A percentile compares a stretch with the other conserved stretches of the same genome.
phyloP scores from a whole-genome alignment of 2,113 vertebrate species.

The Brienomyrus longianalis region DNA sequence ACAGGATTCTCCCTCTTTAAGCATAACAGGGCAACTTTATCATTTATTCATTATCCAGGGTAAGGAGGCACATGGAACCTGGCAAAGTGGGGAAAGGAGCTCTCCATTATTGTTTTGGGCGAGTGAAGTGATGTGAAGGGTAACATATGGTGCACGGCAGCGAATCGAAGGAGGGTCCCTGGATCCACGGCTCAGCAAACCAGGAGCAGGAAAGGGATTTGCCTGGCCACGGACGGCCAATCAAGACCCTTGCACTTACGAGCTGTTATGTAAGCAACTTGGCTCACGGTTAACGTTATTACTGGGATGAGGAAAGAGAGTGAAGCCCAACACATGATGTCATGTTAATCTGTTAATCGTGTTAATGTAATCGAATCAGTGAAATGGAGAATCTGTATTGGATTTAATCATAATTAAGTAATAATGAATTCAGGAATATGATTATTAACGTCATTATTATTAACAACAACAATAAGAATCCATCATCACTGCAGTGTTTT shows the following conservation, averaged over 20 bases:
- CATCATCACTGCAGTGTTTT: not conserved
- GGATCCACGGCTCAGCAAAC: not conserved
- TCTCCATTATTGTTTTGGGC: not conserved
- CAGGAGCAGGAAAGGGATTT: not conserved
- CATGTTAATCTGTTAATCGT: not conserved
- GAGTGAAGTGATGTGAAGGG: not conserved
- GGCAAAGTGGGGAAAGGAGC: not conserved
- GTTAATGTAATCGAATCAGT: not conserved
- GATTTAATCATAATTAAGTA: not conserved
- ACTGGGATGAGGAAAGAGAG: not conserved
- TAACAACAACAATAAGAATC: not conserved
- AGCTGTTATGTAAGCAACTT: not conserved
- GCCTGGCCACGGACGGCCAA: not conserved
- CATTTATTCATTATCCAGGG: slow-evolving; percentile 20
- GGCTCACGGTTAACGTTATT: not conserved
- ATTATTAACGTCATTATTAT: not conserved
- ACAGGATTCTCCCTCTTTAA: slow-evolving; percentile 12
- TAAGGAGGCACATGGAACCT: not conserved
- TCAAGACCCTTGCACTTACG: not conserved
- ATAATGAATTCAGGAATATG: not conserved
- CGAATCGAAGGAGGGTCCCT: not conserved
- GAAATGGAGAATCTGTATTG: not conserved
- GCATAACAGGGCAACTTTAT: slow-evolving; percentile 22
- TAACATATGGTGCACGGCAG: not conserved
- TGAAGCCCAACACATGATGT: not conserved